Evolutionary conservation across 2,113 vertebrate genomes (phyloP), one percentile per base, ranked within the genome.

Genomic region (Cariama cristata): DNA sequence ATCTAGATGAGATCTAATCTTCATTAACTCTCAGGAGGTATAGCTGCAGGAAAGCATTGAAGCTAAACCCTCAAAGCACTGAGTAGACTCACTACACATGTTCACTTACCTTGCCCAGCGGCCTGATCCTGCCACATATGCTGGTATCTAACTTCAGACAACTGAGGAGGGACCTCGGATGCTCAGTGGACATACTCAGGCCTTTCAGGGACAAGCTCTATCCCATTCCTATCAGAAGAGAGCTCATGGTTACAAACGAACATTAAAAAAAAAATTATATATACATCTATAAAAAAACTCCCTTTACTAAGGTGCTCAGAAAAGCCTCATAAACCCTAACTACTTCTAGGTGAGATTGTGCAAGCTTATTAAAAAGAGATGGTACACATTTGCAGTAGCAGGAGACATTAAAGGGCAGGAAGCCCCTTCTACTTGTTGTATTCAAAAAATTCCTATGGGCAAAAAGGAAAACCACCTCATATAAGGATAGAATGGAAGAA

Each of bases 1-100:
- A 81, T 94, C 77, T 66, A 69, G 69, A 62, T 66, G 74, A 76
- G 79, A 79, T 82, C 35, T 56, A 66, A 94, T 84, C 85, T 72
- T 79, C 93, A 35, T 84, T 81, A 95, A 62, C 64, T 91, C 73
- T n/a, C 52, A 64, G 77, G 59, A 64, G 38, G 35, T 45, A 28
- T 1, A 86, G 32, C 71, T 56, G 50, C 45, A 32, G 80, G 62
- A 86, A 3, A 40, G 5, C 55, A 60, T 28, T 1, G 1, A 62
- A 24, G 35, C 35, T 26, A n/a, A 62, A 24, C 11, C 28, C 59
- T 50, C 52, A 17, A 32, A 86, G 58, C 63, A 11, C 49, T 6
- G 63, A 21, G 24, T 24, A 72, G 33, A 73, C 53, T 49, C 50
- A 20, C 32, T 16, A 13, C 40, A 52, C 2, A 0, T 0, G 13